Evolutionary conservation across 2,888 invertebrate genomes (phyloP).

Genomic region (Scaptodrosophila latifasciaeformis): DNA sequence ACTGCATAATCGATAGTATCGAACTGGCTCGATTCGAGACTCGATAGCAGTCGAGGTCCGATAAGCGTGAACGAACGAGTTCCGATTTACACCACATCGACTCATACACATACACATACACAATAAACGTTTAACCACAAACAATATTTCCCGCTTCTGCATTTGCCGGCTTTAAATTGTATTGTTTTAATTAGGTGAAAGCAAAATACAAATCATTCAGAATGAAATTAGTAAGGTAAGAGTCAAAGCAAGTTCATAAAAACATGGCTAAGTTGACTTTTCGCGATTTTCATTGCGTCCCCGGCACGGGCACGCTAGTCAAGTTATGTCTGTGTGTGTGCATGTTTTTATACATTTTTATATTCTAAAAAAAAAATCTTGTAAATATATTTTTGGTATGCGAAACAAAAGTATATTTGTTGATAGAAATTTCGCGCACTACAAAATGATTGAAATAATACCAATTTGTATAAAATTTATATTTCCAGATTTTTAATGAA

Average conservation of each 20-base stretch:
- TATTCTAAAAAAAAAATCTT: conserved; percentile 8
- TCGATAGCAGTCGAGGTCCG: too few species aligned
- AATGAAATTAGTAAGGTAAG: conserved; percentile 61
- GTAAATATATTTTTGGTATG: too few species aligned
- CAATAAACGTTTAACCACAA: too few species aligned
- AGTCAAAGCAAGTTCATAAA: too few species aligned
- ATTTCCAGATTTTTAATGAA: conserved; percentile 95
- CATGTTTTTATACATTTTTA: not conserved
- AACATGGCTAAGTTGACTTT: too few species aligned
- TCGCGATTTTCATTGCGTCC: not conserved
- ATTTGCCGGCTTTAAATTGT: conserved; percentile 25
- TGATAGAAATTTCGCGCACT: not conserved
- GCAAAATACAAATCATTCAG: conserved; percentile 15
- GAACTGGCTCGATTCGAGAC: too few species aligned
- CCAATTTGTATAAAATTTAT: not conserved
- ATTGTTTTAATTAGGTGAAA: conserved; percentile 16
- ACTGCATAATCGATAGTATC: too few species aligned
- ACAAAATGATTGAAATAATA: not conserved
- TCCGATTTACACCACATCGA: too few species aligned
- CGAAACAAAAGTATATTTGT: conserved; percentile 5
- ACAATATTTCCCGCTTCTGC: conserved; percentile 2
- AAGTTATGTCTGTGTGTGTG: not conserved
- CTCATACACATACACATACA: too few species aligned
- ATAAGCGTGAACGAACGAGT: too few species aligned
- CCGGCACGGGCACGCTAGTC: conserved; percentile 4